Base-by-base conservation (phyloP, 2,113 vertebrate species). In the Coreoperca whiteheadi region DNA sequence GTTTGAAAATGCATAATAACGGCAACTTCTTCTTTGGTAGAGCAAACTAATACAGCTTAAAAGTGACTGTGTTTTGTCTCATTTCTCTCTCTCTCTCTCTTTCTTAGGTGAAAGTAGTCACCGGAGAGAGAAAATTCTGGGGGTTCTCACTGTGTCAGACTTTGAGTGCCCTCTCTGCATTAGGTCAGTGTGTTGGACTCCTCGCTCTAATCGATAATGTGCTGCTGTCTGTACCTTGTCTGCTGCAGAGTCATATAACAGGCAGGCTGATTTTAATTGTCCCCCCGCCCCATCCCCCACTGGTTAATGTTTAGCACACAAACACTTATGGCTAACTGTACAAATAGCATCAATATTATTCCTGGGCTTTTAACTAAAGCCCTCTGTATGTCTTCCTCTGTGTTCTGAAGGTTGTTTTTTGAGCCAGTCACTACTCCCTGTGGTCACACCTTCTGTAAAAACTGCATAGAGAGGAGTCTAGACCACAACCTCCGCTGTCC, bases 91-190 rank as follows among this genome's bases (percentile, higher is more conserved):
- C n/a, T 81, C 20, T 51, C 39, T 46, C 30, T 75, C 20, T 74
- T 14, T 66, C 39, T 37, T 43, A 95, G 95, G 77, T 75, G 77
- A 79, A 61, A 83, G 83, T 51, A 69, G 75, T 46, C 78, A 77
- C 37, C 39, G 66, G 53, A 70, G 81, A 69, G 89, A 90, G 34
- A 88, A 83, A 39, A 84, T 57, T 41, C 91, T 95, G 46, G 61
- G 67, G 41, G 84, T 95, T 34, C 92, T 98, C 88, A 96, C 90
- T 1, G 41, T 96, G 30, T 95, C 97, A 15, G 97, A 98, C 86
- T 92, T 98, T 59, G 97, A 98, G 89, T 98, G 97, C 72, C 97
- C 97, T 68, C 96, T 98, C 81, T 98, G 97, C 89, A 96, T 97
- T 74, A 95, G 97, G 97, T 98, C 80, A 94, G 93, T 79, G 67